Base-by-base conservation (phyloP, 2,113 vertebrate genomes). In the Monopterus albus region DNA sequence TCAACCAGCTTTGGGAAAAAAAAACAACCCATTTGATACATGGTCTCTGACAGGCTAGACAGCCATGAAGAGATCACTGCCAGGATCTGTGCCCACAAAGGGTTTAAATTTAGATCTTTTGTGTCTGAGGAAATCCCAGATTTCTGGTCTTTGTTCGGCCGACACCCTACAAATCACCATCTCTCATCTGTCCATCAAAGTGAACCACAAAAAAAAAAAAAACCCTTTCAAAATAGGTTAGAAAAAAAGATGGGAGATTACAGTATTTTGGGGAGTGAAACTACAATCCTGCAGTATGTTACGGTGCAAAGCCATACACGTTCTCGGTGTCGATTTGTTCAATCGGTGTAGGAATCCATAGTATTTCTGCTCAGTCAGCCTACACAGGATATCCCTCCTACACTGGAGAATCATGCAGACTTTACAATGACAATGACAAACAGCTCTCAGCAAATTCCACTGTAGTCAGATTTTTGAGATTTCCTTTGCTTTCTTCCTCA, bases 321-420 rank as follows among this genome's bases (percentile, higher is more conserved):
- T 56, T 33, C 65, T 63, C 49, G 1, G 47, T 59, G 74, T 68
- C 17, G 43, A 78, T 83, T 55, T 46, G 21, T 81, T 71, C 74
- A 74, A 86, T 81, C 69, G 36, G 56, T 62, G 66, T 45, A 58
- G 62, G 78, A 78, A 85, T 82, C 81, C 69, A 75, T 66, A 53
- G 46, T 50, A 29, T 83, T 83, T 66, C 59, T 81, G 64, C 79
- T 35, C 70, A 8, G 52, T 89, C 78, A 78, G 85, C 78, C 75
- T 68, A 58, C 82, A 72, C 57, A 66, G 25, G 64, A 68, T 73
- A 80, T 64, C 39, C 61, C 51, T 14, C 61, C 51, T 14, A 53
- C 82, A 78, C 49, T 42, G 59, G 63, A 81, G 75, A 68, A 83
- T 72, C 82, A 81, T 61, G 61, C 38, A 68, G 79, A 67, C 72